These are phyloP conservation scores for Musca vetustissima DNA, from an alignment of 1,140 invertebrate species.

Conservation along the genomic window DNA sequence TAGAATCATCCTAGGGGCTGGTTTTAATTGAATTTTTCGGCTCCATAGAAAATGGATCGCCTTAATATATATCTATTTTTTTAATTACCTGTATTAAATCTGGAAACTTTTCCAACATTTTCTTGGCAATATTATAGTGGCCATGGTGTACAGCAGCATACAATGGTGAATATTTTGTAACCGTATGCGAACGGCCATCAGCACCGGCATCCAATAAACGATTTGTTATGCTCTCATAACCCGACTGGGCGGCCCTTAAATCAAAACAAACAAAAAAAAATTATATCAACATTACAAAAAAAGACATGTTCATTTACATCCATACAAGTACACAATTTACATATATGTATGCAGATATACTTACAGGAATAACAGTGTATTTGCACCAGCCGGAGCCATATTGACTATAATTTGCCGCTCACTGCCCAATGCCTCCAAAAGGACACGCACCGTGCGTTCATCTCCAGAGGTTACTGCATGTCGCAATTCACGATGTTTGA, in stretches of 20 bases:
- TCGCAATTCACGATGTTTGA: slow-evolving; percentile 70
- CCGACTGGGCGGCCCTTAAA: slow-evolving; percentile 76
- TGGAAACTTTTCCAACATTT: slow-evolving; percentile 73
- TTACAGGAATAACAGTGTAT: slow-evolving; percentile 83
- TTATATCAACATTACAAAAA: slow-evolving; percentile 1
- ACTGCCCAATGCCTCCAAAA: slow-evolving; percentile 66
- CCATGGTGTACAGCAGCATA: slow-evolving; percentile 90
- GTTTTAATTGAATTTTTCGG: too few relatives aligned
- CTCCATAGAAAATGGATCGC: too few relatives aligned
- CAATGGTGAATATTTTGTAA: slow-evolving; percentile 88
- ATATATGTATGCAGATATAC: slow-evolving; percentile 38
- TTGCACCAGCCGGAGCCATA: slow-evolving; percentile 81
- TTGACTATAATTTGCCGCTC: slow-evolving; percentile 77
- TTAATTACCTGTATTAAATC: slow-evolving; percentile 69
- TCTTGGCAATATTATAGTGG: slow-evolving; percentile 75
- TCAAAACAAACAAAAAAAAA: slow-evolving; percentile 25
- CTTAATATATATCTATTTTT: too few relatives aligned
- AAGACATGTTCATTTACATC: background rate
- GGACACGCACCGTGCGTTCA: slow-evolving; percentile 62
- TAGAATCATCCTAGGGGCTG: too few relatives aligned
- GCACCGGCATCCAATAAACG: slow-evolving; percentile 79
- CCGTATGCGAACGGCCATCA: slow-evolving; percentile 82
- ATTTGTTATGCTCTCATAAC: slow-evolving; percentile 77
- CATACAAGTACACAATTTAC: background rate
- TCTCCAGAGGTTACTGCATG: slow-evolving; percentile 74